Evolutionary conservation across 2,113 vertebrate species (phyloP).

Genomic region (Ramphastos sulfuratus): DNA sequence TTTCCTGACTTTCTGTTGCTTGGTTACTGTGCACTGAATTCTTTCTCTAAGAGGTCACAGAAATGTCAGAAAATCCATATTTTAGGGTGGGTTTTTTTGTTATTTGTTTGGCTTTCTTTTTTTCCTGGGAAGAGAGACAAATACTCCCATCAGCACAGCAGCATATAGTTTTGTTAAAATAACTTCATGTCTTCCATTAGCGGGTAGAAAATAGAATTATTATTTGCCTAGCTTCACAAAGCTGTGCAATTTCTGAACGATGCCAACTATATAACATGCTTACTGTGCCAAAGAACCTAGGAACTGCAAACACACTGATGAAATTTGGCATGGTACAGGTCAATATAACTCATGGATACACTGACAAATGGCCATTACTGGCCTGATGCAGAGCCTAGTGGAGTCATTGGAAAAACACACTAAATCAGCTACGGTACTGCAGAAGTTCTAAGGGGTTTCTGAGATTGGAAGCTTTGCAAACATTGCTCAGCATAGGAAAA

Average conservation of each 20-base stretch:
- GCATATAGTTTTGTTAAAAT: conserved; percentile 14
- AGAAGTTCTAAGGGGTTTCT: neutral
- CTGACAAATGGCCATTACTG: conserved; percentile 19
- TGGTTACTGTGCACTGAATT: conserved; percentile 79
- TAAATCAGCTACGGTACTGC: neutral
- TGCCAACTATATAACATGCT: neutral
- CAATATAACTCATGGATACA: conserved; percentile 7
- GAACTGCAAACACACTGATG: conserved; percentile 21
- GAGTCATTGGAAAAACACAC: neutral
- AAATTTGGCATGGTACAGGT: conserved; percentile 32
- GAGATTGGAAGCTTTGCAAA: neutral
- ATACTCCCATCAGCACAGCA: conserved; percentile 11
- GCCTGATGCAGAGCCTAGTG: neutral
- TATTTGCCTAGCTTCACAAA: conserved; percentile 15
- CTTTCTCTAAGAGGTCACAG: conserved; percentile 76
- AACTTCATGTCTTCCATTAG: conserved; percentile 33
- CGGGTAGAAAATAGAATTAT: neutral
- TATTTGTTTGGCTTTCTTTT: no score
- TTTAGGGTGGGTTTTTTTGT: neutral
- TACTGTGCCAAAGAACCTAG: neutral
- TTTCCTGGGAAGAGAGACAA: neutral
- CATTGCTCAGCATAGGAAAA: neutral
- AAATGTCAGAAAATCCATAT: conserved; percentile 74
- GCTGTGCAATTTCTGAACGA: neutral
- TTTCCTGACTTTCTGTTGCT: conserved; percentile 73